These are phyloP conservation scores for Xenus cinereus DNA, from an alignment of 2,113 vertebrate species.

Conservation along the genomic window DNA sequence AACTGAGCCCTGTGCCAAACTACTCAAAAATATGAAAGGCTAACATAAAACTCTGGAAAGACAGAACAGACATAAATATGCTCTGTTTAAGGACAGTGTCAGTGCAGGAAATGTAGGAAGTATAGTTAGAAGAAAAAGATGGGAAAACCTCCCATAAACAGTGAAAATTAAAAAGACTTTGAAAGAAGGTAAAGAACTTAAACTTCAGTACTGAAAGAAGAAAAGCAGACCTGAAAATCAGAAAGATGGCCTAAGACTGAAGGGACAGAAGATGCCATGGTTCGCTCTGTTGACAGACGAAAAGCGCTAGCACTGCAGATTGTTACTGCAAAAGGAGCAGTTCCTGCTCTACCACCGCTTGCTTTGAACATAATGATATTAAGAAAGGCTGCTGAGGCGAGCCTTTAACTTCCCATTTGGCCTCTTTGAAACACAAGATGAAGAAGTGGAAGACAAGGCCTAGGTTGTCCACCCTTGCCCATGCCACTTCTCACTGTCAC, in stretches of 20 bases:
- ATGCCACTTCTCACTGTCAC: neutral
- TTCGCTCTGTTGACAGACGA: neutral
- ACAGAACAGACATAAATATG: neutral
- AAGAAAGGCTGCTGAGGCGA: neutral
- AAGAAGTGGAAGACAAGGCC: neutral
- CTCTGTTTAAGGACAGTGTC: neutral
- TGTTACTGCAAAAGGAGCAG: neutral
- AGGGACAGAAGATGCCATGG: neutral
- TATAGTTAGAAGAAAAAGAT: neutral
- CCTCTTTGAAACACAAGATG: neutral
- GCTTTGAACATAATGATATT: neutral
- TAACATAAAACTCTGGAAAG: neutral
- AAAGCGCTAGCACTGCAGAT: neutral
- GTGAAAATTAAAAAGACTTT: neutral
- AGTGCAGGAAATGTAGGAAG: neutral
- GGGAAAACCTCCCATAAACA: neutral
- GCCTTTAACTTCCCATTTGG: neutral
- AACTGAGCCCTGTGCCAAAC: neutral
- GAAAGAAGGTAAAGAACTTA: neutral
- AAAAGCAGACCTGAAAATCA: neutral
- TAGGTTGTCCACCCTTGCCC: rapidly evolving
- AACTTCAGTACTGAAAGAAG: neutral
- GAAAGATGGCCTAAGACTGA: neutral
- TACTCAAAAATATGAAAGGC: neutral
- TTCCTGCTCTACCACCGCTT: neutral